Conservation (phyloP, 2,888 invertebrate species). For the Synergus itoensis region DNA sequence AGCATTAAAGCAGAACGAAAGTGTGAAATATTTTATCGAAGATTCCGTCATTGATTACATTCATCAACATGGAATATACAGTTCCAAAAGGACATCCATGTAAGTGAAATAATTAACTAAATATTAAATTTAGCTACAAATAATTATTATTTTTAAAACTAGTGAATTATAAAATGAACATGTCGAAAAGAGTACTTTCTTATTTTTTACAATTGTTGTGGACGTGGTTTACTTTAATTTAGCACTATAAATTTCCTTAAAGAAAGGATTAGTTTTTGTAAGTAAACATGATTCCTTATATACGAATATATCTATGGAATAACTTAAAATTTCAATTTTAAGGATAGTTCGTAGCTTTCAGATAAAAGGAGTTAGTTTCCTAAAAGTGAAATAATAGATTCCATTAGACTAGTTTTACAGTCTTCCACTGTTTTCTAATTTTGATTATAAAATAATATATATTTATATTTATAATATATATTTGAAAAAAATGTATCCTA, state of each 20-base stretch:
- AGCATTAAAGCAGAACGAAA: slow-evolving; percentile 87
- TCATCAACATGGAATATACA: slow-evolving; percentile 84
- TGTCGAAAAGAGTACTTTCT: no score
- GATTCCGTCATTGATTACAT: slow-evolving; percentile 90
- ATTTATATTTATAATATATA: no score
- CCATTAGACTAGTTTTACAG: neutral
- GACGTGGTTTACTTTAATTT: no score
- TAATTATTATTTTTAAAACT: no score
- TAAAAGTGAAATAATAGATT: neutral
- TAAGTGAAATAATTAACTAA: slow-evolving; percentile 72
- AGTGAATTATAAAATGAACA: no score
- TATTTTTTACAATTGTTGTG: no score
- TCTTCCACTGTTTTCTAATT: neutral
- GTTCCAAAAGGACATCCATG: slow-evolving; percentile 76
- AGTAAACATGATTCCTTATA: slow-evolving; percentile 3
- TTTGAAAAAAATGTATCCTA: no score
- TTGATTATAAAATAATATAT: neutral
- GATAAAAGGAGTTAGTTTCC: neutral
- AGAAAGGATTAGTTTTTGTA: slow-evolving; percentile 4
- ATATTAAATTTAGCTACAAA: neutral
- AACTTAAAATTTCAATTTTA: slow-evolving; percentile 30
- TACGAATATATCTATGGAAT: neutral
- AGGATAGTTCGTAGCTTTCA: neutral
- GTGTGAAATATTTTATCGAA: slow-evolving; percentile 91
- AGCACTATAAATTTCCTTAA: neutral